These are phyloP conservation scores for Sminthopsis crassicaudata DNA, from an alignment of 2,113 vertebrate genomes.

Conservation along the genomic window DNA sequence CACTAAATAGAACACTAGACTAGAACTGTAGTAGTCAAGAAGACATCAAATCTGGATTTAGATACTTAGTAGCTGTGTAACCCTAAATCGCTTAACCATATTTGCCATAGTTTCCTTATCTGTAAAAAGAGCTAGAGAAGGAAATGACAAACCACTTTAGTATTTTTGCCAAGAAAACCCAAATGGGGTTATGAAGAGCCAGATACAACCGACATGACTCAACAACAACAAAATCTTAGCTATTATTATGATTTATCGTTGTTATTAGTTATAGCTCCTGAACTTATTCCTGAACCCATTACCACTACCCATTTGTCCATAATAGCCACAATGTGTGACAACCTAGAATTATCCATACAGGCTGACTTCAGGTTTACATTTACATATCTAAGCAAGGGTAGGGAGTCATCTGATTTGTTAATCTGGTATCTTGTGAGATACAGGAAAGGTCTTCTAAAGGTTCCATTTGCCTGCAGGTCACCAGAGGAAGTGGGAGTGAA, in stretches of 20 bases:
- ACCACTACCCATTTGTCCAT: not conserved
- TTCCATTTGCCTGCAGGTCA: constrained; percentile 3
- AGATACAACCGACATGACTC: not conserved
- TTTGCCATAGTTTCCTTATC: not conserved
- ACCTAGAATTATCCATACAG: not conserved
- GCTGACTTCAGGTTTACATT: not conserved
- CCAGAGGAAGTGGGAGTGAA: not conserved
- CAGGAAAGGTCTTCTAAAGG: not conserved
- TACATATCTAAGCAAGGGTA: not conserved
- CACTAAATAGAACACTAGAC: not conserved
- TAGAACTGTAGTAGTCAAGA: not conserved
- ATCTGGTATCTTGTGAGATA: not conserved
- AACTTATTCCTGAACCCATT: not conserved
- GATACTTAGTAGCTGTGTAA: not conserved
- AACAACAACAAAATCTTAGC: not conserved
- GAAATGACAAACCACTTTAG: not conserved
- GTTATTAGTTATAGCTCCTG: not conserved
- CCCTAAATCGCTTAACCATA: not conserved
- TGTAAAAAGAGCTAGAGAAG: not conserved
- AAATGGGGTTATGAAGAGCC: not conserved
- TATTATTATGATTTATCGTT: not conserved
- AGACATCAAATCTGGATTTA: not conserved
- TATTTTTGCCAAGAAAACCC: not conserved
- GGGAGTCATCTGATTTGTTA: not conserved
- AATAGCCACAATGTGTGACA: not conserved